phyloP scores from a whole-genome alignment of 2,797 vertebrate species.

The Characodon lateralis region DNA sequence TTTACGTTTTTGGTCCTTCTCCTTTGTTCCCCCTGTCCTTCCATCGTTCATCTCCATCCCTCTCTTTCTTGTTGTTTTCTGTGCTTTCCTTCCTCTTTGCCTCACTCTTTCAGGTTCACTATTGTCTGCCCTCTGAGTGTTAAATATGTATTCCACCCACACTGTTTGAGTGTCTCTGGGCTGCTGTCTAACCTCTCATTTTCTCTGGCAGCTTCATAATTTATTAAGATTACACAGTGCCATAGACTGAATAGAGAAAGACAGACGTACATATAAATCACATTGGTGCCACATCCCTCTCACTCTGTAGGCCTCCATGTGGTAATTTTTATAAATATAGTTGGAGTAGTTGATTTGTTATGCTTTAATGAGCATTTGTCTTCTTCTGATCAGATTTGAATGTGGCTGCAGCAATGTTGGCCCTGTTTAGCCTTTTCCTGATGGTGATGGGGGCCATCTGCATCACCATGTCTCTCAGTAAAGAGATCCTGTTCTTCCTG shows the following conservation, averaged over 20 bases:
- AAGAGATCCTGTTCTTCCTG: slow-evolving; percentile 86
- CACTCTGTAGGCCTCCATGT: neutral
- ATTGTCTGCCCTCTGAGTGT: slow-evolving; percentile 53
- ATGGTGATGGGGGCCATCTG: slow-evolving; percentile 87
- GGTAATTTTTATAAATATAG: slow-evolving; percentile 14
- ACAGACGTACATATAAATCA: slow-evolving; percentile 29
- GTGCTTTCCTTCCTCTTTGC: slow-evolving; percentile 28
- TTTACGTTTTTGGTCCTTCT: neutral
- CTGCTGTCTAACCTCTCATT: slow-evolving; percentile 60
- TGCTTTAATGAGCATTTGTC: neutral
- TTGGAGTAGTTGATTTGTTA: neutral
- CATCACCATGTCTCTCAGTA: slow-evolving; percentile 87
- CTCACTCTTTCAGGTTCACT: slow-evolving; percentile 39
- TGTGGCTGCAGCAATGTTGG: slow-evolving; percentile 82
- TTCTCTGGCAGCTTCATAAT: slow-evolving; percentile 50
- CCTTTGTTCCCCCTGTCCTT: neutral
- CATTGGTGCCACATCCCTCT: slow-evolving; percentile 18
- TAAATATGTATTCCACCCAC: slow-evolving; percentile 70
- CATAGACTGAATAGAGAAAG: slow-evolving; percentile 18
- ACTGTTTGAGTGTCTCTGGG: slow-evolving; percentile 56
- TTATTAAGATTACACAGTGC: slow-evolving; percentile 36
- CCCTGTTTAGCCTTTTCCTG: slow-evolving; percentile 82
- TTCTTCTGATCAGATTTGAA: slow-evolving; percentile 77
- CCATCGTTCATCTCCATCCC: neutral
- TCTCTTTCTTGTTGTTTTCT: slow-evolving; percentile 3